A percentile compares a stretch with the other conserved stretches of the same genome.
Evolutionary conservation across 2,888 invertebrate genomes (phyloP).

Genomic region (Halictus ligatus): DNA sequence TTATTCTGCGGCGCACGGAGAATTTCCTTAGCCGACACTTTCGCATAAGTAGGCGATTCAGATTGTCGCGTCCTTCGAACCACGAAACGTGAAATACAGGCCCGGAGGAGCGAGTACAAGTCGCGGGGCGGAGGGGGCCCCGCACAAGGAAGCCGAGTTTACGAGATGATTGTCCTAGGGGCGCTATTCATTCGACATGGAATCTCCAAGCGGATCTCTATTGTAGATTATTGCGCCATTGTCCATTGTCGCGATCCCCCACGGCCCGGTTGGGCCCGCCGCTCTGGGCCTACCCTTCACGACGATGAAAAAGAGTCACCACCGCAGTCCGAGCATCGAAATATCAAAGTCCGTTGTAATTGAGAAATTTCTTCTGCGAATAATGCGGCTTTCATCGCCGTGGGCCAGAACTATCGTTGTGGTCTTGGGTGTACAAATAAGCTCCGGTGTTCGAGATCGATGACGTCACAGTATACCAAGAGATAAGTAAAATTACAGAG

Average conservation of each 20-base stretch:
- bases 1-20: slow-evolving; percentile 24
- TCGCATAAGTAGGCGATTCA: slow-evolving; percentile 66
- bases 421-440: neutral
- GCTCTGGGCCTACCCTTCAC: slow-evolving; percentile 55
- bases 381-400: neutral
- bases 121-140: slow-evolving; percentile 49
- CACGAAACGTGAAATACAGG: slow-evolving; percentile 67
- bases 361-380: neutral
- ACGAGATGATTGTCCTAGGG: slow-evolving; percentile 80
- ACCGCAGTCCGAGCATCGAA: slow-evolving; percentile 23
- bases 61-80: slow-evolving; percentile 48
- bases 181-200: slow-evolving; percentile 77
- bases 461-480: neutral
- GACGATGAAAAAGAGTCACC: slow-evolving; percentile 49
- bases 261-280: slow-evolving; percentile 38
- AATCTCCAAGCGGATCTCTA: slow-evolving; percentile 79
- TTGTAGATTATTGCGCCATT: slow-evolving; percentile 80
- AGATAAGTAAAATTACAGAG: neutral
- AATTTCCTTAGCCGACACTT: slow-evolving; percentile 58
- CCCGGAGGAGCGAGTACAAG: slow-evolving; percentile 51
- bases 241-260: slow-evolving; percentile 76
- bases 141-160: slow-evolving; percentile 74
- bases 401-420: neutral
- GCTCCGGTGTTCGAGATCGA: neutral
- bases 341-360: slow-evolving; percentile 17